These are phyloP conservation scores for Pipra filicauda DNA, from an alignment of 2,113 vertebrate species.

Conservation along the genomic window DNA sequence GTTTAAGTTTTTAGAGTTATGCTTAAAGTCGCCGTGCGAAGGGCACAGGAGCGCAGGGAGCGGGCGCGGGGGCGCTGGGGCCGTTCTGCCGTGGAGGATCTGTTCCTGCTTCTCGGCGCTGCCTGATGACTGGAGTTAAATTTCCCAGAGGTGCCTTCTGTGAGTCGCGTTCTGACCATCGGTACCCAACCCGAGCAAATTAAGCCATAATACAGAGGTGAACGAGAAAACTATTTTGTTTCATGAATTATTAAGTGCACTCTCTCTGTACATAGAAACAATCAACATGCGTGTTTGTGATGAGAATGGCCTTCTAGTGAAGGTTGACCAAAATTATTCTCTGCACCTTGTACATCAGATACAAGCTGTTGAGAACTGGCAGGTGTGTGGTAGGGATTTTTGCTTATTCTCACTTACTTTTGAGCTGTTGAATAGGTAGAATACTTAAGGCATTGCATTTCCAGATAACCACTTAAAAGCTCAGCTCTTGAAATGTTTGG, in stretches of 20 bases:
- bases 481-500: background rate
- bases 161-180: background rate
- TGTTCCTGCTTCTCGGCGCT: background rate
- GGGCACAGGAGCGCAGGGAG: background rate
- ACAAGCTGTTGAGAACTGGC: background rate
- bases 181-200: background rate
- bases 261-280: background rate
- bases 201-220: background rate
- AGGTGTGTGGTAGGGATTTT: background rate
- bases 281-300: background rate
- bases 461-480: background rate
- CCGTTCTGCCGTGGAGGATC: rapidly evolving
- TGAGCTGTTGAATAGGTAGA: background rate
- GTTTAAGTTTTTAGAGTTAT: background rate
- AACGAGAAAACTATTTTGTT: background rate
- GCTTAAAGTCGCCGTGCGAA: background rate
- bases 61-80: background rate
- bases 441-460: background rate
- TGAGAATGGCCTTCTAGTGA: background rate
- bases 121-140: background rate
- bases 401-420: background rate
- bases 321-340: background rate
- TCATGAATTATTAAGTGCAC: background rate
- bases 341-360: background rate
- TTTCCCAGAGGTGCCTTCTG: background rate